Base-by-base conservation (phyloP, 2,113 vertebrate genomes). In the Bettongia penicillata region DNA sequence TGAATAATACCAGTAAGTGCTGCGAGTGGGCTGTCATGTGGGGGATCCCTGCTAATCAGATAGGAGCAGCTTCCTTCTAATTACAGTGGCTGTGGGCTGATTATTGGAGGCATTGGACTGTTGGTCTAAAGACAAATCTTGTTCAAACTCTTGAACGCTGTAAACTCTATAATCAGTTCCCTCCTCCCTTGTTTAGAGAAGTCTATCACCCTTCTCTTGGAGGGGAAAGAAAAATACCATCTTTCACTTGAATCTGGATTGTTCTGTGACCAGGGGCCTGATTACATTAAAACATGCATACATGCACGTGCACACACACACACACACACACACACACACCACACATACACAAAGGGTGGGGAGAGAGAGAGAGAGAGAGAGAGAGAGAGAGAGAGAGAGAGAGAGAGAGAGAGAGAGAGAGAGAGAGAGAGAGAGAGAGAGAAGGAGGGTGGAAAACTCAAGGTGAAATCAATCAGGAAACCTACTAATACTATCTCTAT, bases 11-110 rank as follows among this genome's bases (percentile, higher is more conserved):
- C 94, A 97, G 97, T 97, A 94, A 97, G 93, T 97, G 94, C 92
- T 92, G 55, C 93, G 96, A 96, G 2, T 24, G 24, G 68, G 26
- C 1, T 25, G 55, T 68, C 90, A 92, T 61, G 92, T 89, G 68
- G 95, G 94, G 95, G 93, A 96, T 96, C 94, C 95, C 84, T 95
- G 91, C 50, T 96, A 95, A 97, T 98, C 53, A 97, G 23, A 94
- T 2, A 48, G 12, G 47, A 97, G 92, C 91, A 94, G 47, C n/a
- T 97, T 97, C 97, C 94, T 93, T 95, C 97, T 97, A 97, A 97
- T 97, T 98, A 97, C 92, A 96, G 92, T 97, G 95, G 94, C 91
- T 93, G 50, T 89, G 53, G 47, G 14, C 84, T 94, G 53, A 97
- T 96, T 96, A 89, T 48, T 96, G 91, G 96, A 96, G 89, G 84